Base-by-base conservation (phyloP, 1,140 invertebrate species). In the Tetraneura akinire region DNA sequence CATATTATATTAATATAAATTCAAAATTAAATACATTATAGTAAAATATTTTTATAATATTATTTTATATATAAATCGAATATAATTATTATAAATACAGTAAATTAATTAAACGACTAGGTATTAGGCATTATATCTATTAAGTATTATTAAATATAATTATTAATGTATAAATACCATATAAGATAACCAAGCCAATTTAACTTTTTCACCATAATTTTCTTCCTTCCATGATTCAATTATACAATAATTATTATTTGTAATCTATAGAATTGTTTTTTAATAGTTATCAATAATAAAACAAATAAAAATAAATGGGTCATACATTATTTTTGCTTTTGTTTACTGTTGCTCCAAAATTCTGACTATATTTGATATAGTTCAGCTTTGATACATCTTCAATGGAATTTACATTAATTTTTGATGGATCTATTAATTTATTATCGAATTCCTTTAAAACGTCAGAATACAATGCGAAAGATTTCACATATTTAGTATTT, bases 161-260 rank as follows among this genome's bases (percentile, higher is more conserved):
- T n/a, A n/a, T n/a, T n/a, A n/a, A n/a, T n/a, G n/a, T 9, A 16
- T 42, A 42, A n/a, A 13, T 3, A 45, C 60, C 32, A 47, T 0
- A 1, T 23, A 6, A 14, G 14, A 45, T 23, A 68, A 45, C 13
- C 21, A 47, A 68, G 42, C 37, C 45, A 9, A 21, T 6, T 21
- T 68, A 21, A 47, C 47, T 68, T 68, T 68, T 16, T 68, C 66
- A 68, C 9, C 21, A 8, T 47, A 14, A 68, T 68, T 45, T 11
- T 26, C 18, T 23, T 68, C 42, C 21, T 29, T 68, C 66, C 66
- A 68, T 23, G 37, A 68, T 26, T 68, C 66, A 6, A 11, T 16
- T 16, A 23, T 16, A 13, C 1, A 3, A 23, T n/a, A n/a, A n/a
- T 3, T 16, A 47, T 68, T 26, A 0, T 23, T 68, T 68, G 14